Percentiles rank a stretch among this genome's conserved stretches.
These are phyloP conservation scores for Glandiceps talaboti DNA, from an alignment of 53 echinoderm and acorn worm species.

Conservation along the genomic window DNA sequence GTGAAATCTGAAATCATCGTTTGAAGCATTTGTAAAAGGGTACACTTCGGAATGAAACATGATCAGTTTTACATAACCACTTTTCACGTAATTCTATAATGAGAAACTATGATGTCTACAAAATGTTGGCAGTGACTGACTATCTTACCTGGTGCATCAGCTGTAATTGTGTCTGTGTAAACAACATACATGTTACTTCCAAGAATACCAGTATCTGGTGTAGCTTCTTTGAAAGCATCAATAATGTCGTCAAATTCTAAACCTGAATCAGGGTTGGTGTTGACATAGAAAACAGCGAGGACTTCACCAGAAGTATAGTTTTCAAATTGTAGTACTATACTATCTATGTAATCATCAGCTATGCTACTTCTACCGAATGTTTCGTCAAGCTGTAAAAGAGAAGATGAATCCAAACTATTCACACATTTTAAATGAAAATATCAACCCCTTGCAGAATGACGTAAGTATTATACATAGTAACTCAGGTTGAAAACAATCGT, in stretches of 20 bases:
- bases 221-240: neutral
- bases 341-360: neutral
- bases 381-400: neutral
- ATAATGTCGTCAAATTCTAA: neutral
- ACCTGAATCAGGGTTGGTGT: neutral
- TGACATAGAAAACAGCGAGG: neutral
- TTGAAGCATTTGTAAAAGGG: no score
- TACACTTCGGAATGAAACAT: no score
- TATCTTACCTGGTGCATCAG: neutral
- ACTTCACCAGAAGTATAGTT: neutral
- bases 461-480: no score
- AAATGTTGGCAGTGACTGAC: no score
- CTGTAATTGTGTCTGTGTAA: neutral
- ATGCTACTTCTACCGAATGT: neutral
- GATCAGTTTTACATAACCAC: no score
- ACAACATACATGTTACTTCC: neutral
- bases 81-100: no score
- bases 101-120: no score
- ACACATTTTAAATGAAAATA: no score
- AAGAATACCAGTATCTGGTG: neutral
- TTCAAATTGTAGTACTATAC: neutral
- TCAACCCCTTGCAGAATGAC: no score
- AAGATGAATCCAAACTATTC: no score
- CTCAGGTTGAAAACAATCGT: no score
- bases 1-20: no score